Conservation (phyloP, 2,113 vertebrate genomes). For the Ondatra zibethicus region DNA sequence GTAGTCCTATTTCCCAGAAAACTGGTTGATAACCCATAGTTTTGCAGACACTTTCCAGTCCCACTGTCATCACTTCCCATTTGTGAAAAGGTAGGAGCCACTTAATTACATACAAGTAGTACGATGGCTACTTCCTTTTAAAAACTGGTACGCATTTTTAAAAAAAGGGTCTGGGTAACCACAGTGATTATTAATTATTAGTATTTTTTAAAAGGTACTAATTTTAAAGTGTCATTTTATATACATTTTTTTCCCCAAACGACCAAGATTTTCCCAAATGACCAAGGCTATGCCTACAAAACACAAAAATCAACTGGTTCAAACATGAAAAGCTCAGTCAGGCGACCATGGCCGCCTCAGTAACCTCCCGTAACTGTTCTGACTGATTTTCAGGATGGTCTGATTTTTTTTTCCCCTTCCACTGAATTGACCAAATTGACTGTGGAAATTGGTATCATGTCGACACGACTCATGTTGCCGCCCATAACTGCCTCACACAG, state of each 20-base stretch:
- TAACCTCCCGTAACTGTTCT: constrained; percentile 37
- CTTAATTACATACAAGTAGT: neutral
- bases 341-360: neutral
- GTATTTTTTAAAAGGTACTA: constrained; percentile 25
- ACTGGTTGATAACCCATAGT: constrained; percentile 42
- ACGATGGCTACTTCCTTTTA: neutral
- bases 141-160: neutral
- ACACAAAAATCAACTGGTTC: constrained; percentile 39
- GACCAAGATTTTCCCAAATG: constrained; percentile 23
- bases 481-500: constrained; percentile 59
- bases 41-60: constrained; percentile 73
- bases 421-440: constrained; percentile 79
- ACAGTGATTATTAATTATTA: neutral
- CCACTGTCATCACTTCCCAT: constrained; percentile 60
- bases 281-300: constrained; percentile 1
- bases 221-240: constrained; percentile 49
- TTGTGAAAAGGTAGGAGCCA: constrained; percentile 73
- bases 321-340: constrained; percentile 50
- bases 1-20: constrained; percentile 40
- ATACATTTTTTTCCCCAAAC: too few species aligned
- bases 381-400: constrained; percentile 67
- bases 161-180: neutral
- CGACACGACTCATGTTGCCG: constrained; percentile 68
- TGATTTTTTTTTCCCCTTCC: constrained; percentile 18
- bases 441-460: constrained; percentile 81